phyloP scores from a whole-genome alignment of 2,888 invertebrate species.

The Nomada flava region DNA sequence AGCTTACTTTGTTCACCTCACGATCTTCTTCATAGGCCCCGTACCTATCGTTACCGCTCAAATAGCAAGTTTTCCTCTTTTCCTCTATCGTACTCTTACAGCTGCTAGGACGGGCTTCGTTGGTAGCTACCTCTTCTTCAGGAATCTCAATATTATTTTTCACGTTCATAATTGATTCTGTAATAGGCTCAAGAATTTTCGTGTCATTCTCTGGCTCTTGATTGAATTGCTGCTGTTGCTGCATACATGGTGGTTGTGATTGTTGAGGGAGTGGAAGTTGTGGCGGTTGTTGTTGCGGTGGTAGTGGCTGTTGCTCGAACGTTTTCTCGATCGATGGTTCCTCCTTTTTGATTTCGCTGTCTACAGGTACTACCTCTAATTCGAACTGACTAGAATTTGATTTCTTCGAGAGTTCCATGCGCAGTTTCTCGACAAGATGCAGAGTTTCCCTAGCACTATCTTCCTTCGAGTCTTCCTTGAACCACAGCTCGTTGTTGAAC shows the following conservation, averaged over 20 bases:
- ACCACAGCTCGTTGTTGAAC: slow-evolving; percentile 88
- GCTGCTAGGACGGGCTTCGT: slow-evolving; percentile 50
- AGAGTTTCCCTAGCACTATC: slow-evolving; percentile 93
- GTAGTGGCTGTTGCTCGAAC: slow-evolving; percentile 45
- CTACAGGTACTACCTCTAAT: slow-evolving; percentile 82
- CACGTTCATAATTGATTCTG: slow-evolving; percentile 41
- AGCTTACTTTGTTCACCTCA: slow-evolving; percentile 81
- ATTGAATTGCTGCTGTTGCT: slow-evolving; percentile 22
- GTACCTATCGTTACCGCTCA: slow-evolving; percentile 75
- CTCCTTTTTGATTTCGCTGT: slow-evolving; percentile 79
- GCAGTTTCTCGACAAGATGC: slow-evolving; percentile 93
- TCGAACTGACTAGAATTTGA: slow-evolving; percentile 86
- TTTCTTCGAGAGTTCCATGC: slow-evolving; percentile 90
- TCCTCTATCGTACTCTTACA: slow-evolving; percentile 75
- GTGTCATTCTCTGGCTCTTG: slow-evolving; percentile 46
- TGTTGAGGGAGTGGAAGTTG: slow-evolving; percentile 21
- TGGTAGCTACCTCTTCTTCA: slow-evolving; percentile 24
- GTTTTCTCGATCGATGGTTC: slow-evolving; percentile 55
- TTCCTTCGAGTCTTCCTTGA: slow-evolving; percentile 92
- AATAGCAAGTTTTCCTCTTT: slow-evolving; percentile 78
- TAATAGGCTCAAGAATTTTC: slow-evolving; percentile 38
- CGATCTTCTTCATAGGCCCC: slow-evolving; percentile 81
- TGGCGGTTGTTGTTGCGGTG: slow-evolving; percentile 21
- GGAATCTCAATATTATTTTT: slow-evolving; percentile 49
- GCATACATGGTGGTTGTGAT: neutral